Base-by-base conservation (phyloP, 2,888 invertebrate species). In the Nemapogon koenigi region DNA sequence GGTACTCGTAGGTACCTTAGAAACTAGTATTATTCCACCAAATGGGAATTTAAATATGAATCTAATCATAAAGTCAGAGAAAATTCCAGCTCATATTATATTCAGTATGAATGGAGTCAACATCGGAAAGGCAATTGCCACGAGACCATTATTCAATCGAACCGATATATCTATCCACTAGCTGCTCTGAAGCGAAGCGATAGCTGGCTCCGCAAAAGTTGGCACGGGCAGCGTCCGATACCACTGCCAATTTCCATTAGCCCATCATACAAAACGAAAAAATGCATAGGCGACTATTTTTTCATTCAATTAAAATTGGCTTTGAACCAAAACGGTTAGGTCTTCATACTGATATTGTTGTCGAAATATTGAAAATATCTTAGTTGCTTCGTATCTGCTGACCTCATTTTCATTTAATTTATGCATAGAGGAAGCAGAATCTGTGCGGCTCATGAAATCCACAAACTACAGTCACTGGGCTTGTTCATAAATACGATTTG, bases 241-340 rank as follows among this genome's bases (percentile, higher is more conserved):
- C 71, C 71, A 72, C 62, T 78, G 76, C 78, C 78, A 78, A 76
- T 78, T 76, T 76, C 76, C 78, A 76, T 76, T 76, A 76, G 64
- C 75, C 68, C 72, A 73, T 78, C 76, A 75, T 68, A 68, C 75
- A 73, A 76, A 75, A 72, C 72, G 73, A 75, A 78, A 75, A 78
- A 75, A 69, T 65, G 73, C 71, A 73, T 68, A 70, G 72, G 70
- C 72, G 69, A 73, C 70, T 69, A 72, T 70, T 76, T 78, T 78
- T 78, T 73, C 64, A 75, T 76, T 78, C 76, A 76, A 78, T 76
- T 78, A 73, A 76, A 70, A 76, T 73, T 76, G 76, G 73, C 73
- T 49, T 51, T 60, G 57, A 58, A 76, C 69, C 68, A 68, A 66
- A 65, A 60, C 57, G 60, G 53, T 54, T 54, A 49, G 55, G 54